Base-by-base conservation (phyloP, 2,113 vertebrate species). In the Madoqua kirkii region DNA sequence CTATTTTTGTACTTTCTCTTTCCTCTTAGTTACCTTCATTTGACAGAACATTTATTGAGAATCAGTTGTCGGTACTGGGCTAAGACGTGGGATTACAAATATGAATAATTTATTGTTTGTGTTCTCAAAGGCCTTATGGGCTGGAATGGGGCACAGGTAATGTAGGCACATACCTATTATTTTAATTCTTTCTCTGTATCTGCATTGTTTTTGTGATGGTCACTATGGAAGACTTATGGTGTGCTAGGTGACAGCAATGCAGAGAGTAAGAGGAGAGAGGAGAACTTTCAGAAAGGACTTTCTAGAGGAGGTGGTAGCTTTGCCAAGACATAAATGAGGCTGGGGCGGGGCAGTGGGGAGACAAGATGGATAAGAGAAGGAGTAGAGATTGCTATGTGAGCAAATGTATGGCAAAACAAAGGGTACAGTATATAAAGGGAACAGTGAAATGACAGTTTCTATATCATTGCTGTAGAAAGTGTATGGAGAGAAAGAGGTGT, bases 121-220 rank as follows among this genome's bases (percentile, higher is more conserved):
- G 14, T 90, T 96, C 36, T 85, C 52, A 60, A 82, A 93, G 52
- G 60, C 55, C 27, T 94, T 16, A 50, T 31, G 40, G 62, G 82
- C 25, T 43, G 87, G 25, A 16, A 89, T 89, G 31, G 8, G 17
- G 15, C 40, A 84, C 33, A 95, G 21, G 57, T 74, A 59, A 89
- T 60, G 0, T 48, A 59, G 19, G 27, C 76, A 71, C 55, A 36
- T 43, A 45, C 36, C 94, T 93, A 45, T n/a, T 89, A 33, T 57
- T 91, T 96, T 94, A 85, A n/a, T 64, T 94, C 17, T 83, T 85
- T 62, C 62, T 85, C n/a, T 50, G 8, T 94, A 40, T 89, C 43
- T 81, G 31, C 36, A 36, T 45, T 96, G 79, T 79, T 93, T 97
- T 96, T 92, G n/a, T 96, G 40, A 60, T 57, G 36, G 45, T 96